Conservation (phyloP, 2,888 invertebrate genomes). For the Malthinus flaveolus region DNA sequence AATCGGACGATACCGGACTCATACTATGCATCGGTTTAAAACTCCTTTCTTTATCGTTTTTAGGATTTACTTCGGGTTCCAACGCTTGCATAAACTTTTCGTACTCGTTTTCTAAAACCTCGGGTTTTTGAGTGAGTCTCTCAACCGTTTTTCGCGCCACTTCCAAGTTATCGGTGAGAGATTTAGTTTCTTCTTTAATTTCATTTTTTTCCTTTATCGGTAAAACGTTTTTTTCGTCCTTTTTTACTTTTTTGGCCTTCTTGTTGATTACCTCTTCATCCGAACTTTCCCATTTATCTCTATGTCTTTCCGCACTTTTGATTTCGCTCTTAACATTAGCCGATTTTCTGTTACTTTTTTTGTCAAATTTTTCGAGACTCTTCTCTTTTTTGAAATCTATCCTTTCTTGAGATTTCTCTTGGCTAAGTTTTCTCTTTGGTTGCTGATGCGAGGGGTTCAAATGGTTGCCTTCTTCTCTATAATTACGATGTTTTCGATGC, state of each 20-base stretch:
- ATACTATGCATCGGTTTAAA: not conserved
- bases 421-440: not conserved
- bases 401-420: not conserved
- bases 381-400: too few species aligned
- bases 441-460: not conserved
- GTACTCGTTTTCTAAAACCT: constrained; percentile 54
- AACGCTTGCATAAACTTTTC: constrained; percentile 64
- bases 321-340: too few species aligned
- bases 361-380: not conserved
- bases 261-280: constrained; percentile 9
- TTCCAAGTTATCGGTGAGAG: constrained; percentile 5
- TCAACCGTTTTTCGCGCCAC: not conserved
- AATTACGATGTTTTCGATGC: constrained; percentile 1
- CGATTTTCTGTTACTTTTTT: not conserved
- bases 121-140: constrained; percentile 12
- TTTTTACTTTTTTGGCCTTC: not conserved
- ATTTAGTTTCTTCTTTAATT: not conserved
- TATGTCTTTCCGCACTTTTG: not conserved
- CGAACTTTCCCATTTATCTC: constrained; percentile 14
- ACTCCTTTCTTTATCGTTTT: not conserved
- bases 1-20: not conserved
- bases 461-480: constrained; percentile 1
- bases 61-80: constrained; percentile 43
- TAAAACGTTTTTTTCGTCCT: not conserved
- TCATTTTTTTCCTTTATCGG: not conserved